A percentile compares a stretch with the other conserved stretches of the same genome.
phyloP scores from a whole-genome alignment of 2,113 vertebrate species.

The Melanerpes formicivorus region DNA sequence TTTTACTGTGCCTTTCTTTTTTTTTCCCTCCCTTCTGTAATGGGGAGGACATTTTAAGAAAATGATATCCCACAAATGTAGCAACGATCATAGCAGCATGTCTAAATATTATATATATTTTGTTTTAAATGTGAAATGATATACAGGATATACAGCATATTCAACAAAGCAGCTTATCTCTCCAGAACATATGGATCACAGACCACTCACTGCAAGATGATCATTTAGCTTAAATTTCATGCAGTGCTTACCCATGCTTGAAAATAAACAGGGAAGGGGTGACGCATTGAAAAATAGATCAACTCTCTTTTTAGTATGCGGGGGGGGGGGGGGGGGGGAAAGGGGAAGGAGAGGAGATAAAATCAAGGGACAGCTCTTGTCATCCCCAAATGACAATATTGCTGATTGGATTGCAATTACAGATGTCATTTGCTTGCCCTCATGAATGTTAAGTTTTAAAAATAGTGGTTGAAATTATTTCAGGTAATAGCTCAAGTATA shows the following conservation, averaged over 20 bases:
- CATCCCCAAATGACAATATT: neutral
- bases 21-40: neutral
- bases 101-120: neutral
- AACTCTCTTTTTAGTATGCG: neutral
- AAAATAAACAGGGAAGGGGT: neutral
- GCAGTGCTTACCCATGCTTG: neutral
- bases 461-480: neutral
- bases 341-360: neutral
- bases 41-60: neutral
- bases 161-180: neutral
- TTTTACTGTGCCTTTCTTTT: neutral
- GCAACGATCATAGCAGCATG: neutral
- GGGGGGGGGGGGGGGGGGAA: neutral
- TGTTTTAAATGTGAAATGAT: neutral
- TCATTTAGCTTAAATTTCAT: neutral
- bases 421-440: neutral
- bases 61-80: neutral
- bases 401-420: neutral
- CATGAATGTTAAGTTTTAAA: neutral
- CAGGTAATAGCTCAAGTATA: neutral
- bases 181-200: neutral
- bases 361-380: neutral
- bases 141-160: neutral
- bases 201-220: neutral
- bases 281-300: neutral